A percentile compares a stretch with the other conserved stretches of the same genome.
These are phyloP conservation scores for Micromesistius poutassou DNA, from an alignment of 2,797 vertebrate species.

Conservation along the genomic window DNA sequence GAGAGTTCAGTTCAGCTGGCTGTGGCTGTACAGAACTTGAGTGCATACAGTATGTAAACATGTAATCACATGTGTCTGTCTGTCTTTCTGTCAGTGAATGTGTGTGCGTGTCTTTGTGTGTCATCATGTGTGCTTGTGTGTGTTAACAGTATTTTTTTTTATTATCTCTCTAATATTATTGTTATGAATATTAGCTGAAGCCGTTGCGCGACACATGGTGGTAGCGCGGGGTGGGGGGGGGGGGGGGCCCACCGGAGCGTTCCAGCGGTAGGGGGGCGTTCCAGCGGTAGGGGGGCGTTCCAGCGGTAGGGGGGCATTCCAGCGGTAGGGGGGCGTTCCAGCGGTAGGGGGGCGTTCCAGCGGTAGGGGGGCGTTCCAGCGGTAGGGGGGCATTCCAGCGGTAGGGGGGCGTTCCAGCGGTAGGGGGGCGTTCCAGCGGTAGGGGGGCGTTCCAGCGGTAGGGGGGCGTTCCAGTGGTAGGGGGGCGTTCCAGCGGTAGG, in stretches of 20 bases:
- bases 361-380: neutral
- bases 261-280: neutral
- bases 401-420: neutral
- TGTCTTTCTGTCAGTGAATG: no score
- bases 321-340: no score
- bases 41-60: neutral
- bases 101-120: no score
- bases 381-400: no score
- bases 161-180: no score
- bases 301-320: no score
- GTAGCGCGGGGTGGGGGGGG: no score
- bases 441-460: neutral
- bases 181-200: neutral
- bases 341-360: neutral
- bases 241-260: neutral
- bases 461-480: no score
- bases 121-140: no score
- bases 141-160: no score
- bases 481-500: neutral
- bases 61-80: neutral
- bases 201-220: neutral
- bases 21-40: neutral
- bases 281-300: neutral
- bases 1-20: neutral
- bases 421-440: neutral